Evolutionary conservation across 2,888 invertebrate genomes (phyloP).

Genomic region (Chrysolina oricalcia): DNA sequence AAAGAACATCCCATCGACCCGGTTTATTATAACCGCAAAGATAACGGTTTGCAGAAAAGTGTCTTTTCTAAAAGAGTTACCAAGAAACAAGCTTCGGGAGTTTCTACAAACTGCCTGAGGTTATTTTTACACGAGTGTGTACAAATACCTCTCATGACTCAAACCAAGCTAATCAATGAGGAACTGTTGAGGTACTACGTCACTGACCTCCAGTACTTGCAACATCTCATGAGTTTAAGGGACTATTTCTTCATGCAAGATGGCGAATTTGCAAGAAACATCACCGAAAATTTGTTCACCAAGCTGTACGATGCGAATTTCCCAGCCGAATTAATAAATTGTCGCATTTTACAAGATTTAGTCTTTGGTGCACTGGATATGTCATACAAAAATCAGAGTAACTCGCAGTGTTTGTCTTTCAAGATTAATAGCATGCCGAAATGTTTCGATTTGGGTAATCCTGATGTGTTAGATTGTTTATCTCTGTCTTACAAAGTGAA

Average conservation of each 20-base stretch:
- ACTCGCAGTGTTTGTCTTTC: slow-evolving; percentile 78
- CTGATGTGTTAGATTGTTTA: slow-evolving; percentile 80
- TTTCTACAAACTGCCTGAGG: slow-evolving; percentile 63
- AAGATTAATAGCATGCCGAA: slow-evolving; percentile 77
- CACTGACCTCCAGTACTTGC: slow-evolving; percentile 78
- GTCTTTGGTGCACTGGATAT: slow-evolving; percentile 79
- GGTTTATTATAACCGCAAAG: slow-evolving; percentile 38
- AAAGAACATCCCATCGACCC: slow-evolving; percentile 33
- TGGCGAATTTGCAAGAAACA: slow-evolving; percentile 84
- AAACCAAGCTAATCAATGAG: slow-evolving; percentile 81
- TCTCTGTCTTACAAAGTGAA: slow-evolving; percentile 81
- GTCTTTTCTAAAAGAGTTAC: slow-evolving; percentile 63
- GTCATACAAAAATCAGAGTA: slow-evolving; percentile 78
- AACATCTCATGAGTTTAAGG: slow-evolving; percentile 82
- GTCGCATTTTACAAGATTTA: slow-evolving; percentile 80
- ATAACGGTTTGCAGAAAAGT: slow-evolving; percentile 25
- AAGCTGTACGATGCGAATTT: slow-evolving; percentile 78
- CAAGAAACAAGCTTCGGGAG: slow-evolving; percentile 69
- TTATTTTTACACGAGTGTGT: slow-evolving; percentile 71
- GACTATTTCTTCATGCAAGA: slow-evolving; percentile 87
- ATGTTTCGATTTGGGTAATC: slow-evolving; percentile 78
- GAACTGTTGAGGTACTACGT: slow-evolving; percentile 82
- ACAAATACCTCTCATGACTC: slow-evolving; percentile 79
- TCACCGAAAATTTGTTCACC: slow-evolving; percentile 81
- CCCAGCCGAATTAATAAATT: slow-evolving; percentile 81